phyloP scores from a whole-genome alignment of 2,888 invertebrate species.

The Phengaris arion region DNA sequence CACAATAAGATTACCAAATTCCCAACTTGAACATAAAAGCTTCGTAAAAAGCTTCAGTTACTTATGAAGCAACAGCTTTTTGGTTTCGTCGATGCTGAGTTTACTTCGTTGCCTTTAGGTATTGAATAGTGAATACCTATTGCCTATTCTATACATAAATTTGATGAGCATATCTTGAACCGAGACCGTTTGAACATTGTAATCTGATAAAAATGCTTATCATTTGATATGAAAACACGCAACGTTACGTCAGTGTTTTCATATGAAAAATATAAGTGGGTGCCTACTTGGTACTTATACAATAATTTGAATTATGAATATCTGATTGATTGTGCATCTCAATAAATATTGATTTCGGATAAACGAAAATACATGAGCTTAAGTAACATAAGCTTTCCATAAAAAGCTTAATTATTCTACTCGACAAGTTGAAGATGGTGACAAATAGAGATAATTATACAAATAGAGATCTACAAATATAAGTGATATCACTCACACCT shows the following conservation, averaged over 20 bases:
- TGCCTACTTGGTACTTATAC: not conserved
- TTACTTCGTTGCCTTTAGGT: too few relatives aligned
- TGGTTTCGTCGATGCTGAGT: too few relatives aligned
- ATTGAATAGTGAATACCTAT: not conserved
- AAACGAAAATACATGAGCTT: too few relatives aligned
- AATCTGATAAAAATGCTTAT: slow-evolving; percentile 31
- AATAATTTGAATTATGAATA: not conserved
- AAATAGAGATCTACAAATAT: too few relatives aligned
- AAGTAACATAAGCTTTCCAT: too few relatives aligned
- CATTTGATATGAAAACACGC: slow-evolving; percentile 28
- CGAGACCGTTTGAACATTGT: slow-evolving; percentile 25
- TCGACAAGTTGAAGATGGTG: too few relatives aligned
- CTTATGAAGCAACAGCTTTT: not conserved
- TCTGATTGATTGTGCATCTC: too few relatives aligned
- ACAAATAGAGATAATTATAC: too few relatives aligned
- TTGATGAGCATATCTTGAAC: slow-evolving; percentile 11
- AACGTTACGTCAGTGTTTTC: slow-evolving; percentile 30
- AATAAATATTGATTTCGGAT: too few relatives aligned
- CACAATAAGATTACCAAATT: not conserved
- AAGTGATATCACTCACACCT: too few relatives aligned
- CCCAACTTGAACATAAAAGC: not conserved
- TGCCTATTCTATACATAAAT: not conserved
- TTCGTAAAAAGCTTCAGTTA: not conserved
- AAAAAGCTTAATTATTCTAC: too few relatives aligned
- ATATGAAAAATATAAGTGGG: slow-evolving; percentile 8